phyloP scores from a whole-genome alignment of 2,113 vertebrate species.

The Petrocephalus microphthalmus region DNA sequence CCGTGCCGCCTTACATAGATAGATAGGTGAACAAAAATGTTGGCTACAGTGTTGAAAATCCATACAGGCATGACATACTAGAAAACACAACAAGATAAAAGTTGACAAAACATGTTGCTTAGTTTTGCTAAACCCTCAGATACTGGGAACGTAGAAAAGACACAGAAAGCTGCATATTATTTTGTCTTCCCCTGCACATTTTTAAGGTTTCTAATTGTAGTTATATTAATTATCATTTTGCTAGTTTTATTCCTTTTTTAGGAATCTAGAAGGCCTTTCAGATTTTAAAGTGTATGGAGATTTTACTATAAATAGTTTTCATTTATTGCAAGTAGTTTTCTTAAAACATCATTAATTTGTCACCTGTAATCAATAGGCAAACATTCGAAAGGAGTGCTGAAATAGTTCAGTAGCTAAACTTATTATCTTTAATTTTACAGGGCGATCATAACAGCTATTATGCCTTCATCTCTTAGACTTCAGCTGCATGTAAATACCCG shows the following conservation, averaged over 20 bases:
- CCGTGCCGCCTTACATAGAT: background rate
- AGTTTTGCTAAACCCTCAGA: background rate
- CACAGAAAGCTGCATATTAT: background rate
- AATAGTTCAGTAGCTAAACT: background rate
- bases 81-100: background rate
- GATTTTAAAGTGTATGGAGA: background rate
- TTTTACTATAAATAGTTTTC: background rate
- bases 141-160: background rate
- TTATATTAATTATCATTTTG: background rate
- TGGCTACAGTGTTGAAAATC: background rate
- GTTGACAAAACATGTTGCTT: background rate
- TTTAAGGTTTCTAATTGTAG: background rate
- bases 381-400: too few relatives aligned
- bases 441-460: background rate
- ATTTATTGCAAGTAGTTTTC: background rate
- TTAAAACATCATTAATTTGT: too few relatives aligned
- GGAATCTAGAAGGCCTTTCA: background rate
- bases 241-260: background rate
- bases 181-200: background rate
- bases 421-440: background rate
- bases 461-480: background rate
- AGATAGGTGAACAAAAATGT: background rate
- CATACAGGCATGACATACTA: background rate
- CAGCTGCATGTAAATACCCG: background rate
- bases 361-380: too few relatives aligned